phyloP scores from a whole-genome alignment of 1,140 invertebrate species.

The Zaprionus tsacasi region DNA sequence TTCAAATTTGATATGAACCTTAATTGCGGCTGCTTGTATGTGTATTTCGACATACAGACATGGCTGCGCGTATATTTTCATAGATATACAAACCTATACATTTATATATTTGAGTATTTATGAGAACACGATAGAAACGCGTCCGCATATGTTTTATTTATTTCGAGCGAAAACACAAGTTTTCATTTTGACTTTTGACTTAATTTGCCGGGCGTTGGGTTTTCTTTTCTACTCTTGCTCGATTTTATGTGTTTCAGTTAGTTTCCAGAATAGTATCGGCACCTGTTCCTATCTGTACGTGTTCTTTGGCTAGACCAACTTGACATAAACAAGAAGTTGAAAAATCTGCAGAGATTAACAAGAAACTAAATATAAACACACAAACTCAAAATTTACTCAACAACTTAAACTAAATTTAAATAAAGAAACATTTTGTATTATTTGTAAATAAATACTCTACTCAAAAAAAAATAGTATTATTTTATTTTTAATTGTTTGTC shows the following conservation, averaged over 20 bases:
- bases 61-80: constrained; percentile 3
- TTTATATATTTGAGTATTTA: constrained; percentile 37
- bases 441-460: no score
- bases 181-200: constrained; percentile 23
- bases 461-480: no score
- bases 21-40: constrained; percentile 58
- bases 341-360: constrained; percentile 15
- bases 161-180: constrained; percentile 39
- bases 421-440: not conserved
- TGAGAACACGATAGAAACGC: constrained; percentile 26
- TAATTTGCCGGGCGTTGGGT: constrained; percentile 52
- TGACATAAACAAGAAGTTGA: constrained; percentile 17
- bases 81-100: not conserved
- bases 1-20: constrained; percentile 75
- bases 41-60: constrained; percentile 39
- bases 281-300: constrained; percentile 33
- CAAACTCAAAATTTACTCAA: not conserved
- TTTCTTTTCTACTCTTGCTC: constrained; percentile 12
- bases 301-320: constrained; percentile 10
- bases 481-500: not conserved
- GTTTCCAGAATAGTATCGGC: constrained; percentile 25
- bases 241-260: constrained; percentile 36
- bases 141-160: constrained; percentile 64
- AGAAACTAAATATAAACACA: not conserved
- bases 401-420: not conserved